Base-by-base conservation (phyloP, 30 jellyfish, hydroid and myxozoan species). In the Cassiopea andromeda region DNA sequence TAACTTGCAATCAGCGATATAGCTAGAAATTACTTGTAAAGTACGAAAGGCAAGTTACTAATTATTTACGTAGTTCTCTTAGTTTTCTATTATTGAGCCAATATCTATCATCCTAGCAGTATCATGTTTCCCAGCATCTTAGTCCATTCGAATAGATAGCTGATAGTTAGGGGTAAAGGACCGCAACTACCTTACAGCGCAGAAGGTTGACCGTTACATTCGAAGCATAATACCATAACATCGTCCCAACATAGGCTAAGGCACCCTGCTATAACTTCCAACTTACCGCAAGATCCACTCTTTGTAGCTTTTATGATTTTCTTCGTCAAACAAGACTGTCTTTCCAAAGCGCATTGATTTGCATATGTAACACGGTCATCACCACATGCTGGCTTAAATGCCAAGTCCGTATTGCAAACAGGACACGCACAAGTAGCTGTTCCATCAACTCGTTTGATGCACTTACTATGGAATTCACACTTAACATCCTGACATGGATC, bases 371-470 rank as follows among this genome's bases (percentile, higher is more conserved):
- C 61, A 9, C 85, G 77, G 71, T 92, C 82, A 48, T 50, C 73
- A 48, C 98, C 98, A 82, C 98, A 92, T 50, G 87, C 92, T 7
- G 98, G 97, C 0, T 57, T 16, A 66, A 59, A 78, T 2, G 43
- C 66, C 43, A 70, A 90, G 7, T 58, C 87, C 44, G 45, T 84
- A 48, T 38, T 44, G 67, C 99, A 94, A 45, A 76, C 60, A 5
- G 93, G 88, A 68, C 99, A 94, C 0, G 67, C 88, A 66, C 99
- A 94, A 57, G 77, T 91, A 0, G 98, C 87, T n/a, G 94, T 73
- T 49, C 85, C 88, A 66, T 90, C 98, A 48, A 77, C 60, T 45
- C 46, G 66, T 48, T 2, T 67, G 15, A 94, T 70, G 70, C 99
- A 94, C 10, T 54, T 66, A 1, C 97, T 61, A 75, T 44, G 61